Evolutionary conservation across 2,797 vertebrate species (phyloP).

Genomic region (Coreius guichenoti): DNA sequence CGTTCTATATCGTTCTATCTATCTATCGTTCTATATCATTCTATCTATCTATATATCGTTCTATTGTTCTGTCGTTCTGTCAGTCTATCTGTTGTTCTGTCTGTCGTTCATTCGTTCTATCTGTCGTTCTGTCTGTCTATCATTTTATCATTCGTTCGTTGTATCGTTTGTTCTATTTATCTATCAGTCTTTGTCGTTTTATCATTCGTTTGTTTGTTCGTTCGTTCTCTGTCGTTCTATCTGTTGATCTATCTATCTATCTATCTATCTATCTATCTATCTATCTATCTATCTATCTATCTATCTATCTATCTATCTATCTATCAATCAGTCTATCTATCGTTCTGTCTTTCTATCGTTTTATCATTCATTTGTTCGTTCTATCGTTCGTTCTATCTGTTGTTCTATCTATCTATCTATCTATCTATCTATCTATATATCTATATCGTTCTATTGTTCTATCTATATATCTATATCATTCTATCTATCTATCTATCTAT

Average conservation of each 20-base stretch:
- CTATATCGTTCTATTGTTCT: accelerated
- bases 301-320: neutral
- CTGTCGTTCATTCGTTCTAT: neutral
- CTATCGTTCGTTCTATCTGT: neutral
- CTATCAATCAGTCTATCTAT: neutral
- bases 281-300: neutral
- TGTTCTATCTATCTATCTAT: neutral
- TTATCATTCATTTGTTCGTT: no score
- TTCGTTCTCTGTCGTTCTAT: neutral
- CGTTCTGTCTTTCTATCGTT: neutral
- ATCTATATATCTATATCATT: neutral
- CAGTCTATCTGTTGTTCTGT: neutral
- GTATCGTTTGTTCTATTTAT: no score
- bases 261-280: neutral
- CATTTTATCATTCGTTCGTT: no score
- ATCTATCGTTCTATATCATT: neutral
- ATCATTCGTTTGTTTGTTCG: no score
- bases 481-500: neutral
- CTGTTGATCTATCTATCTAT: neutral
- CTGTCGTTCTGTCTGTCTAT: neutral
- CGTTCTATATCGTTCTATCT: neutral
- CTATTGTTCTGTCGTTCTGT: neutral
- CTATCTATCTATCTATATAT: neutral
- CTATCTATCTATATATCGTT: neutral
- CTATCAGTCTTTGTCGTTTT: no score